Base-by-base conservation (phyloP, 2,797 vertebrate species). In the Phyllotis vaccarum region DNA sequence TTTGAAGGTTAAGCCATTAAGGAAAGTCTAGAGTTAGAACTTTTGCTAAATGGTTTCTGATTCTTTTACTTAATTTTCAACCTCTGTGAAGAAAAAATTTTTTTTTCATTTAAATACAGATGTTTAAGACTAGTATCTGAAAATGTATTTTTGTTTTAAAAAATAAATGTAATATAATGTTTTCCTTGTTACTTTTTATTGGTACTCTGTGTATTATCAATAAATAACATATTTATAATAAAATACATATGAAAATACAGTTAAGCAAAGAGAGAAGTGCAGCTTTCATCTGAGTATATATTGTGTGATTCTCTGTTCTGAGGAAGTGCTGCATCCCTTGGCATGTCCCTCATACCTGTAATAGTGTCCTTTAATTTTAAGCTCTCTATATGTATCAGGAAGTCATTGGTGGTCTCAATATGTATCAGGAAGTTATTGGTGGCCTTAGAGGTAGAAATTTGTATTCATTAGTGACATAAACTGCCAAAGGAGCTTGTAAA, bases 1-100 rank as follows among this genome's bases (percentile, higher is more conserved):
- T 88, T 10, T 81, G 92, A 68, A 22, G 17, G 24, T 3, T 82
- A 83, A 91, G 64, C 14, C 66, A 66, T 54, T 83, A 86, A 46
- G n/a, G 86, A 86, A 72, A 82, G 16, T 52, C 24, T 74, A 93
- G 62, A 86, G 3, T 68, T 80, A n/a, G n/a, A 93, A 95, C 4
- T 96, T 96, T 86, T 76, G 9, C 21, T 88, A 60, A 76, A 21
- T 75, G 85, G 70, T 10, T 9, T 43, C 68, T 60, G 54, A 37
- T 3, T 72, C 17, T 34, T 80, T 66, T 68, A n/a, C 3, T 88
- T 86, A 49, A 58, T 66, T 90, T 93, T 83, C 11, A 80, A 76
- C 1, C 17, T 72, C 21, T n/a, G 1, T 34, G 75, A 31, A 27
- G 86, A 43, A 89, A 81, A 12, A 86, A 92, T 49, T 49, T 49